A percentile compares a stretch with the other conserved stretches of the same genome.
Evolutionary conservation across 1,140 invertebrate species (phyloP).

Genomic region (Hydropsyche tenuis): DNA sequence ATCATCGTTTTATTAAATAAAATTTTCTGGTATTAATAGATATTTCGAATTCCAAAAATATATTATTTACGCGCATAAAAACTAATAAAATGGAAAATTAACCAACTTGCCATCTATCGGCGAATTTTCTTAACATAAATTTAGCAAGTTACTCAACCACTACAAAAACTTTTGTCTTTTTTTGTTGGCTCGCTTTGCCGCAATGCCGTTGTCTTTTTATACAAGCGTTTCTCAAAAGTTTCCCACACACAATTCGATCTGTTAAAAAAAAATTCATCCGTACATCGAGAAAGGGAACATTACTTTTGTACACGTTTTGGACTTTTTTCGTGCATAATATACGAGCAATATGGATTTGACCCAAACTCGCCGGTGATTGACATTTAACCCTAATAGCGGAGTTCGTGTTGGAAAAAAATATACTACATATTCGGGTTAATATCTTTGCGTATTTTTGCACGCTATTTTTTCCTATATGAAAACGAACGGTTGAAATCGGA

Average conservation of each 20-base stretch:
- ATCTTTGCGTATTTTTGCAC: neutral
- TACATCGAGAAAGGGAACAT: neutral
- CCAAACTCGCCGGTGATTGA: conserved; percentile 4
- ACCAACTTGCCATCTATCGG: conserved; percentile 2
- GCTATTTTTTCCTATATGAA: neutral
- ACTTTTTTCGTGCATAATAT: neutral
- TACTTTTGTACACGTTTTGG: neutral
- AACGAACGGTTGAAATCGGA: neutral
- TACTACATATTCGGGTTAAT: neutral
- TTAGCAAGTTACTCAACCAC: neutral
- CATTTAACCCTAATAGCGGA: conserved; percentile 13
- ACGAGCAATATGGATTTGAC: neutral
- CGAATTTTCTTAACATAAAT: conserved; percentile 2
- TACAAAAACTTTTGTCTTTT: neutral
- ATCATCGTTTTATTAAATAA: no score
- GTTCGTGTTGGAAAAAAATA: neutral
- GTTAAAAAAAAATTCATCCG: no score
- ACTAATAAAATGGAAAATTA: neutral
- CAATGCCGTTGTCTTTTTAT: conserved; percentile 15
- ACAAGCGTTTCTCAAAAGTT: neutral
- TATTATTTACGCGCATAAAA: no score
- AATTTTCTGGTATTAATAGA: no score
- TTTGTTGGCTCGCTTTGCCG: neutral
- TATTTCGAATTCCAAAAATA: no score
- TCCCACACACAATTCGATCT: no score